Base-by-base conservation (phyloP, 2,113 vertebrate genomes). In the Poecilia latipinna region DNA sequence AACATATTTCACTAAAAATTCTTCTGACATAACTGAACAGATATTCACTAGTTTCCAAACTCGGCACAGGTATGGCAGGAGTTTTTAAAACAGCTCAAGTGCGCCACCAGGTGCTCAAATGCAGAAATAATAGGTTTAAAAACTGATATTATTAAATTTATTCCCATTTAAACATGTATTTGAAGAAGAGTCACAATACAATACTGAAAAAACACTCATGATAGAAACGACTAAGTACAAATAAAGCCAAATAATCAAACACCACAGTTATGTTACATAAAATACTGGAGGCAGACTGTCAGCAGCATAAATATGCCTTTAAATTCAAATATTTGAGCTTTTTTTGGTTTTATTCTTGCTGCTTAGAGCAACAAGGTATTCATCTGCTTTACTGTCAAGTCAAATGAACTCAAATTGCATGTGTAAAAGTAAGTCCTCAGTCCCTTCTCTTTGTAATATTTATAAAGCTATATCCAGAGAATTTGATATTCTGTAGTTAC, bases 51-150 rank as follows among this genome's bases (percentile, higher is more conserved):
- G 17, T 57, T 57, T n/a, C 24, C 51, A 57, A 57, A 8, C 51
- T 57, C 51, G 19, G n/a, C 54, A 37, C 69, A 76, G 51, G 62
- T 0, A 11, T 48, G 68, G 65, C 37, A 57, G 61, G 68, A 8
- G 13, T 39, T 65, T 70, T 39, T 57, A 69, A 7, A 51, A 42
- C 31, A 39, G 78, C 32, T 70, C 1, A 71, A 66, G 28, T 65
- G 70, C 1, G 83, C 73, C 89, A 89, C 64, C 89, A 89, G 54
- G 85, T 86, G 89, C 0, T 68, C 71, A 61, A 11, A 74, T 61
- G 33, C 5, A 68, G 71, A 42, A 72, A 86, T 1, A n/a, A 78
- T 29, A 4, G 1, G 1, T 39, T 29, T 61, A 17, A 39, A 74
- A 75, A 37, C 31, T 24, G 4, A 44, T 61, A 80, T 75, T 24